Evolutionary conservation across 1,140 invertebrate species (phyloP), one percentile per base, ranked within the genome.

Genomic region (Macrotrachela quadricornifera): DNA sequence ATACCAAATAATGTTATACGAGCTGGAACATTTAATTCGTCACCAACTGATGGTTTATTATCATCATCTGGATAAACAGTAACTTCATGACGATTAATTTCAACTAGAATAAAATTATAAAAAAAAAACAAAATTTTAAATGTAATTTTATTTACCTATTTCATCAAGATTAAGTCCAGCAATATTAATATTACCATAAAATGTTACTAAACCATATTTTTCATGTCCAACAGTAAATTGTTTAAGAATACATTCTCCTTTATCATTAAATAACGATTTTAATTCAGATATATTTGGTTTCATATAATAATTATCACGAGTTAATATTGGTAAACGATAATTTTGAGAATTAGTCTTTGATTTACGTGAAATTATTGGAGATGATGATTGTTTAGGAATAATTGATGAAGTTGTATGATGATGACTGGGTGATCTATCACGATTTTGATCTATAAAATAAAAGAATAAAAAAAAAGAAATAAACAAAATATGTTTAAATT

Each of bases 1-100:
- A 99, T 84, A 59, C 82, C 75, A 65, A 95, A 85, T 39, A 99
- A 67, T 0, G 86, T 92, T n/a, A 78, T 81, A 66, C 92, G 80
- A 6, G 92, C 91, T 38, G 78, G 78, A 18, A 84, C 75, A 72
- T 99, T 99, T 6, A 97, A 68, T 0, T 83, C 90, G 51, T 79
- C 68, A 0, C 90, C 90, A 10, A 85, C 67, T 0, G 80, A 75
- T 14, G 87, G 80, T 59, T 80, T 81, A 13, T 70, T 67, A 6
- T 72, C 66, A 59, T 79, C 78, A 63, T 79, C 76, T 11, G 76
- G 77, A 63, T 80, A 80, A 1, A 80, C 73, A 38, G 70, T 71
- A 9, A 80, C 72, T 63, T 79, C 77, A 58, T 78, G 78, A 47
- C 75, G 70, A 6, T 75, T 65, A 60, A 80, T 77, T 51, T 74